phyloP scores from a whole-genome alignment of 2,888 invertebrate species.

The Chaetoderma sp. region DNA sequence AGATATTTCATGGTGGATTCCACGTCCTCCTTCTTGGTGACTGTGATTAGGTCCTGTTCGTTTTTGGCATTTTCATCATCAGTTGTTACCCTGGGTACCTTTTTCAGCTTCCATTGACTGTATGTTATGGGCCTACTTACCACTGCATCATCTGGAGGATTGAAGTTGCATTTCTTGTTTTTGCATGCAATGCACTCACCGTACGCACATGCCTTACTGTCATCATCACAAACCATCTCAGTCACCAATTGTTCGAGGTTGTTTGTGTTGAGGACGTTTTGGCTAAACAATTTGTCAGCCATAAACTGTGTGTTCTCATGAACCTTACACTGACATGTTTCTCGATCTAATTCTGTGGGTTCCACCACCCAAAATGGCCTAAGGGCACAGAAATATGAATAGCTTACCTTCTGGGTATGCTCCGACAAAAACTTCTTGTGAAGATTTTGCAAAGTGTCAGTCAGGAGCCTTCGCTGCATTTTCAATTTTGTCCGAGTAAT shows the following conservation, averaged over 20 bases:
- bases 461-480: conserved; percentile 28
- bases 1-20: not conserved
- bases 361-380: conserved; percentile 35
- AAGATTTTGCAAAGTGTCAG: conserved; percentile 21
- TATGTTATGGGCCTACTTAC: no score
- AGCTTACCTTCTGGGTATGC: conserved; percentile 1
- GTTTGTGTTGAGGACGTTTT: not conserved
- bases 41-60: no score
- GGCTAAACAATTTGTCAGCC: conserved; percentile 8
- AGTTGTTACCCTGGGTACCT: no score
- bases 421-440: conserved; percentile 27
- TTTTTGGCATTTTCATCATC: not conserved
- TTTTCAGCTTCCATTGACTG: no score
- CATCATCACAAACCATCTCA: conserved; percentile 4
- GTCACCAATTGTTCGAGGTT: conserved; percentile 1
- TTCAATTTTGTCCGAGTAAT: conserved; percentile 27
- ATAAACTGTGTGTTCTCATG: conserved; percentile 27
- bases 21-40: not conserved
- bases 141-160: no score
- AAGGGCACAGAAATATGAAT: conserved; percentile 22
- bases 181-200: not conserved
- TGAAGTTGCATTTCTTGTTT: no score
- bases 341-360: conserved; percentile 25
- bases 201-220: not conserved
- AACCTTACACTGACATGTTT: conserved; percentile 32